These are phyloP conservation scores for Tigriopus californicus DNA, from an alignment of 2,888 invertebrate genomes.

Conservation along the genomic window DNA sequence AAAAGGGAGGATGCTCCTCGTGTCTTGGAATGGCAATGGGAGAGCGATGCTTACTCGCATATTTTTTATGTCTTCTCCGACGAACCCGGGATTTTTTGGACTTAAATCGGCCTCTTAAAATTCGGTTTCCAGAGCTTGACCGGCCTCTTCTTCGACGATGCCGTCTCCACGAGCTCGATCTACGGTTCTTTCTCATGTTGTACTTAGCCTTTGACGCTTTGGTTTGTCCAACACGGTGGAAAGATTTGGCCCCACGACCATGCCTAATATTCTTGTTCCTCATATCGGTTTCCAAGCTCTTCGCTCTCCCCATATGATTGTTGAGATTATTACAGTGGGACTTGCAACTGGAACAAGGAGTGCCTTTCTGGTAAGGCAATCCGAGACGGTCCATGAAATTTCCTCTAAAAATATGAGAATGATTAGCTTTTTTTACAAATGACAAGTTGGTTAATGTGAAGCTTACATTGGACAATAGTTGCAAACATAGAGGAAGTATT, in stretches of 20 bases:
- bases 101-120: too few relatives aligned
- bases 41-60: too few relatives aligned
- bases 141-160: too few relatives aligned
- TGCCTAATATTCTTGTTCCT: background rate
- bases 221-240: too few relatives aligned
- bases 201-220: too few relatives aligned
- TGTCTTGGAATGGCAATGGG: too few relatives aligned
- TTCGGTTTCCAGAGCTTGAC: too few relatives aligned
- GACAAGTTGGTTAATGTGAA: background rate
- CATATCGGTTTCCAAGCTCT: too few relatives aligned
- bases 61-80: too few relatives aligned
- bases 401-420: conserved; percentile 40
- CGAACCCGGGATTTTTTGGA: too few relatives aligned
- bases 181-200: too few relatives aligned
- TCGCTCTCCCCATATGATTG: background rate
- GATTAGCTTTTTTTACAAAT: background rate
- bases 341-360: conserved; percentile 44
- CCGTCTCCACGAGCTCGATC: too few relatives aligned
- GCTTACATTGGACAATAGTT: conserved; percentile 67
- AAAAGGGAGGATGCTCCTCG: background rate
- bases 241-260: background rate
- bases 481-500: conserved; percentile 58
- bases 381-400: conserved; percentile 42
- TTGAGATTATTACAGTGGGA: conserved; percentile 34
- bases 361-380: conserved; percentile 41